Conservation (phyloP, 1,140 invertebrate species). For the Leptopilina clavipes region DNA sequence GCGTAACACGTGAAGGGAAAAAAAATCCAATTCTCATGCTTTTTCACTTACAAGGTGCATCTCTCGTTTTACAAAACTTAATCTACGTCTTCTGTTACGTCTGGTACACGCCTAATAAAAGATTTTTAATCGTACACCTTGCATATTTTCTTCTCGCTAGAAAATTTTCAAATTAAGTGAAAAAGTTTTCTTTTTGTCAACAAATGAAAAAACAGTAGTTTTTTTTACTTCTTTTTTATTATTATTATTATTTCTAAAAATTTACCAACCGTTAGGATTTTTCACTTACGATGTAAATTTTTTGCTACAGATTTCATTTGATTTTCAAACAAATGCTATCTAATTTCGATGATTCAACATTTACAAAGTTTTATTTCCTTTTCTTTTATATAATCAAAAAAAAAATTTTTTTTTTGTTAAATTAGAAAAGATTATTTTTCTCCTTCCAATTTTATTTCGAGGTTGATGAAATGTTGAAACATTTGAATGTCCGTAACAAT, state of each 20-base stretch:
- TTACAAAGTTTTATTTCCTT: conserved; percentile 9
- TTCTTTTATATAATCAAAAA: background rate
- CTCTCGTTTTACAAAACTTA: conserved; percentile 25
- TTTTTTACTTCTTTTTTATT: background rate
- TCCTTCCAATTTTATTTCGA: background rate
- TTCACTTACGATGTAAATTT: conserved; percentile 8
- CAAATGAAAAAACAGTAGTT: background rate
- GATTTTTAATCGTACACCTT: conserved; percentile 67
- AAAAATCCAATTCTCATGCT: conserved; percentile 50
- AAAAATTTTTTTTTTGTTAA: conserved; percentile 5
- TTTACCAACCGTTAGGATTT: background rate
- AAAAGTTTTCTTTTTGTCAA: background rate
- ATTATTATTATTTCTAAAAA: conserved; percentile 31
- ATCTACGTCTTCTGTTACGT: conserved; percentile 70
- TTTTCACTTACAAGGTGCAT: conserved; percentile 40
- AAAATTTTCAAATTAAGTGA: background rate
- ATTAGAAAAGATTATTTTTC: background rate
- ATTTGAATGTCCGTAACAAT: background rate
- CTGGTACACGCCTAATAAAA: conserved; percentile 72
- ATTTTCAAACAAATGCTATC: background rate
- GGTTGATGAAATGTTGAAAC: background rate
- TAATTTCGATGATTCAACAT: conserved; percentile 19
- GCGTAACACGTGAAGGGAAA: conserved; percentile 58
- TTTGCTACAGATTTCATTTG: conserved; percentile 23
- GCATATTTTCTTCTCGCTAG: conserved; percentile 17